Conservation (phyloP, 2,888 invertebrate species). For the Trissonchulus sp. region DNA sequence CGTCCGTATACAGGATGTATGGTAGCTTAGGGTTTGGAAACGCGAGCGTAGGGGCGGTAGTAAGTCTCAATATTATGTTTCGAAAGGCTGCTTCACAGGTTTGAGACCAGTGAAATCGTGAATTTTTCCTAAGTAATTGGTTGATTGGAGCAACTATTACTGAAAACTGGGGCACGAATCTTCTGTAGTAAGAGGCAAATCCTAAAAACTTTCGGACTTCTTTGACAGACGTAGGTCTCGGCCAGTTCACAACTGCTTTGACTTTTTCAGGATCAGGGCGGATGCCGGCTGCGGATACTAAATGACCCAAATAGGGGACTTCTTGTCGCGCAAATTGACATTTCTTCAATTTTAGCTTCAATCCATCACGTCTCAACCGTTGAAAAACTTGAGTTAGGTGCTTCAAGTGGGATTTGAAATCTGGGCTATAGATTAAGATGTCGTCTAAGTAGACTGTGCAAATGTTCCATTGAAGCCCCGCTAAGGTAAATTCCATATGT, state of each 20-base stretch:
- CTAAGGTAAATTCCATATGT: no score
- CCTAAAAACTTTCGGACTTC: background rate
- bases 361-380: background rate
- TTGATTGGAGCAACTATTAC: background rate
- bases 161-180: background rate
- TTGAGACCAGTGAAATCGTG: background rate
- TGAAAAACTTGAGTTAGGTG: background rate
- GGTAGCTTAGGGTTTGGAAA: constrained; percentile 36
- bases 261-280: background rate
- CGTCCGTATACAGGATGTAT: constrained; percentile 30
- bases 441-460: no score
- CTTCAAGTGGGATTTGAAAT: no score
- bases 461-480: no score
- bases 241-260: background rate
- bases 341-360: background rate
- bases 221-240: background rate
- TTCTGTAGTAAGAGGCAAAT: background rate
- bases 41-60: constrained; percentile 35
- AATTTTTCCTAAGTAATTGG: background rate
- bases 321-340: background rate
- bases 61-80: constrained; percentile 23
- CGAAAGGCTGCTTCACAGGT: background rate
- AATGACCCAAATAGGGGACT: background rate
- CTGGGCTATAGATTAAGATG: no score
- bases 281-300: background rate